phyloP scores from a whole-genome alignment of 2,888 invertebrate species.

The Athrips mouffetella region DNA sequence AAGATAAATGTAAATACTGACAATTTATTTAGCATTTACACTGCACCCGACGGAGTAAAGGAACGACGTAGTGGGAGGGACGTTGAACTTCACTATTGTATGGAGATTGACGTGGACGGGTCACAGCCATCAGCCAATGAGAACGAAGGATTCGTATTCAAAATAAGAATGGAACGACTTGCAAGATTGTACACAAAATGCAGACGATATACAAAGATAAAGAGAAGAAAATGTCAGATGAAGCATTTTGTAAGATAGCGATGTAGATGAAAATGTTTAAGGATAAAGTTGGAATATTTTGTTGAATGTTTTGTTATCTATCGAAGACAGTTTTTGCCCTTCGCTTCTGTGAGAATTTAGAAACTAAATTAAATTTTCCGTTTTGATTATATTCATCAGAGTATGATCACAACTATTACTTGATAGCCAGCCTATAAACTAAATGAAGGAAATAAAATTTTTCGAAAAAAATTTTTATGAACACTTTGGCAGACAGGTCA shows the following conservation, averaged over 20 bases:
- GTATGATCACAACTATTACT: too few relatives aligned
- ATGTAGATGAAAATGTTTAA: too few relatives aligned
- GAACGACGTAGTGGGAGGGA: conserved; percentile 5
- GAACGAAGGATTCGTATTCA: background rate
- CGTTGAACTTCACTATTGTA: conserved; percentile 6
- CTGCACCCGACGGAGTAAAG: background rate
- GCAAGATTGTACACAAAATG: background rate
- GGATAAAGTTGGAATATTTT: too few relatives aligned
- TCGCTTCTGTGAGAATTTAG: too few relatives aligned
- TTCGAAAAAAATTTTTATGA: too few relatives aligned
- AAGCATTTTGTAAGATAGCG: background rate
- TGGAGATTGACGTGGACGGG: conserved; percentile 11
- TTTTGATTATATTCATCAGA: too few relatives aligned
- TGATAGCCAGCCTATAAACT: too few relatives aligned
- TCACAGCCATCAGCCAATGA: conserved; percentile 9
- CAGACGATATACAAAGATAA: conserved; percentile 3
- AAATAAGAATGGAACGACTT: conserved; percentile 2
- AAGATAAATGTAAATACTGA: conserved; percentile 3
- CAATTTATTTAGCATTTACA: conserved; percentile 12
- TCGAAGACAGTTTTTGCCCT: too few relatives aligned
- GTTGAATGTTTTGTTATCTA: too few relatives aligned
- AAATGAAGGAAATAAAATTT: too few relatives aligned
- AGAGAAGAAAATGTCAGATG: background rate
- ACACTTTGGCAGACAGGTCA: too few relatives aligned
- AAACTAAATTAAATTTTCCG: too few relatives aligned